phyloP scores from a whole-genome alignment of 2,888 invertebrate genomes.

The Mesoligia furuncula region DNA sequence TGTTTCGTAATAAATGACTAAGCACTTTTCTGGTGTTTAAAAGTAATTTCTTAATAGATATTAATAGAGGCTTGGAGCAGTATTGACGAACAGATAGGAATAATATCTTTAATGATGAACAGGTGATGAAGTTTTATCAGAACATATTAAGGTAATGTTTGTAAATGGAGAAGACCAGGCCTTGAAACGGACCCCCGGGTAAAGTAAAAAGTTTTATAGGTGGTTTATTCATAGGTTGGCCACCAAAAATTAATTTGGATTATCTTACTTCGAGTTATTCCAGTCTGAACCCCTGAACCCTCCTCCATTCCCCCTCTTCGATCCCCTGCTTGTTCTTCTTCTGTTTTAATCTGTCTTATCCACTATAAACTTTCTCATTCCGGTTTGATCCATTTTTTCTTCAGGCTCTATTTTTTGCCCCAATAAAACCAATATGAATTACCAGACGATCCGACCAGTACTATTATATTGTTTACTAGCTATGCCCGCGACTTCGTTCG shows the following conservation, averaged over 20 bases:
- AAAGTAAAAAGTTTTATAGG: not conserved
- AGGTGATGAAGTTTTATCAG: slow-evolving; percentile 6
- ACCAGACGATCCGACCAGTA: too few relatives aligned
- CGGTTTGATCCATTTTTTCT: too few relatives aligned
- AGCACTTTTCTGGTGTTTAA: slow-evolving; percentile 15
- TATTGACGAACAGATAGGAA: not conserved
- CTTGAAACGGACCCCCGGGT: not conserved
- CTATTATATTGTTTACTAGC: too few relatives aligned
- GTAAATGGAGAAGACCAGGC: not conserved
- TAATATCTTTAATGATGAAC: slow-evolving; percentile 17
- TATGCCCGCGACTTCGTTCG: too few relatives aligned
- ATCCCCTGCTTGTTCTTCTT: too few relatives aligned
- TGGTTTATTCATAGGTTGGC: not conserved
- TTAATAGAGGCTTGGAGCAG: slow-evolving; percentile 34
- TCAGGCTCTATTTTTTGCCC: not conserved
- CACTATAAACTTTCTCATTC: too few relatives aligned
- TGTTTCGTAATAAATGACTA: slow-evolving; percentile 16
- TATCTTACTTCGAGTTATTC: not conserved
- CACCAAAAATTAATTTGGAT: not conserved
- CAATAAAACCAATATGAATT: too few relatives aligned
- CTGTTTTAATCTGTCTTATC: too few relatives aligned
- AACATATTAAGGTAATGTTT: not conserved
- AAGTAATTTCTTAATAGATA: slow-evolving; percentile 40
- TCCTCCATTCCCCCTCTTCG: too few relatives aligned
- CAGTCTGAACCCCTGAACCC: too few relatives aligned